Percentiles rank a stretch among this genome's conserved stretches.
These are phyloP conservation scores for Montifringilla adamsi DNA, from an alignment of 2,113 vertebrate species.

Conservation along the genomic window DNA sequence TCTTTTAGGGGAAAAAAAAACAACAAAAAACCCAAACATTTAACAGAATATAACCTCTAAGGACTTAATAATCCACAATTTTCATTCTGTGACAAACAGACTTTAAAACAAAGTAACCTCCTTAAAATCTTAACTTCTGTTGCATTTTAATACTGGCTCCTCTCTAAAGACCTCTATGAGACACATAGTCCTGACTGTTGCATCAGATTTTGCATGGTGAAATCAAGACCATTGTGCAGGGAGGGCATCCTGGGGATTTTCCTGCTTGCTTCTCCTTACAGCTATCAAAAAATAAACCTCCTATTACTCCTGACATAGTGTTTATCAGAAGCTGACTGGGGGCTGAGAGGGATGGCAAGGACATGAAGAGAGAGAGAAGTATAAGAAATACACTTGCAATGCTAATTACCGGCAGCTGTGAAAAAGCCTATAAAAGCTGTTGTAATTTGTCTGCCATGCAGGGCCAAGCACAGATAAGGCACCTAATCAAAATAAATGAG, in stretches of 20 bases:
- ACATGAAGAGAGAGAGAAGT: background rate
- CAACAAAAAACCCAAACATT: background rate
- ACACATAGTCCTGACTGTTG: background rate
- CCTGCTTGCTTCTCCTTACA: background rate
- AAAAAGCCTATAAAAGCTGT: background rate
- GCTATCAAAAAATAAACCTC: background rate
- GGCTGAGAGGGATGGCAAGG: rapidly evolving
- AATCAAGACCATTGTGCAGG: background rate
- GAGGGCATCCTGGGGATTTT: background rate
- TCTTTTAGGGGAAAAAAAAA: background rate
- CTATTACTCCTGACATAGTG: background rate
- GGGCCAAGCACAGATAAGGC: background rate
- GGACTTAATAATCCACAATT: background rate
- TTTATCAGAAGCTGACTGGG: background rate
- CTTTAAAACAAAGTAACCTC: background rate
- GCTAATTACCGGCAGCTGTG: background rate
- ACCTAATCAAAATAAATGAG: background rate
- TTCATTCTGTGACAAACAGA: background rate
- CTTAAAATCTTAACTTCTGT: background rate
- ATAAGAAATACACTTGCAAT: background rate
- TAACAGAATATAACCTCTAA: background rate
- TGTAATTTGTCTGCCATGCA: background rate
- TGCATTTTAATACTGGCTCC: background rate
- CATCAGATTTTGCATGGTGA: background rate
- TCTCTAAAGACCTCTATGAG: background rate